A percentile compares a stretch with the other conserved stretches of the same genome.
Evolutionary conservation across 2,888 invertebrate species (phyloP).

Genomic region (Tiphia femorata): DNA sequence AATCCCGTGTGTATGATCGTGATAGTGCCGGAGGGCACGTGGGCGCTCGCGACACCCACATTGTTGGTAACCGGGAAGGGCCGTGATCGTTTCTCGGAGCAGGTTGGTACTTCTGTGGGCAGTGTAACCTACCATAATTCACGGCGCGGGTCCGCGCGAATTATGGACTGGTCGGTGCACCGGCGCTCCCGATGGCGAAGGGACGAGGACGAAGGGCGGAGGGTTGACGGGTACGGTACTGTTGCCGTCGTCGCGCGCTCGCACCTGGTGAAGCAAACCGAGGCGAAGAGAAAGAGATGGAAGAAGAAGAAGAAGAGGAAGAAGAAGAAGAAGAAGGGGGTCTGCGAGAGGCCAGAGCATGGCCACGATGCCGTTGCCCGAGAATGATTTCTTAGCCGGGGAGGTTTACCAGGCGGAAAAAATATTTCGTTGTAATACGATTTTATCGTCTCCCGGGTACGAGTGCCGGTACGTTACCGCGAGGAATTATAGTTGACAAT

Average conservation of each 20-base stretch:
- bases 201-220: too few species aligned
- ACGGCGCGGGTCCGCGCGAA: conserved; percentile 35
- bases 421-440: too few species aligned
- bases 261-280: conserved; percentile 53
- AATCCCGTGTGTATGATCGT: conserved; percentile 26
- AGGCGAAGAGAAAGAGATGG: too few species aligned
- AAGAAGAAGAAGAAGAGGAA: too few species aligned
- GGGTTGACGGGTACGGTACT: conserved; percentile 17
- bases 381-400: too few species aligned
- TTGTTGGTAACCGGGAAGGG: conserved; percentile 27
- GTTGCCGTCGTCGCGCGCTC: conserved; percentile 18
- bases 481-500: too few species aligned
- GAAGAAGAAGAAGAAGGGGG: too few species aligned
- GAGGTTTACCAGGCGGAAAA: too few species aligned
- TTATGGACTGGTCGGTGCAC: conserved; percentile 47
- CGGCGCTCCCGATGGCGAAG: too few species aligned
- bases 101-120: conserved; percentile 40
- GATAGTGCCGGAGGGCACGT: conserved; percentile 27
- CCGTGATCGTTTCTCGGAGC: conserved; percentile 42
- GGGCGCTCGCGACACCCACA: conserved; percentile 41
- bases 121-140: conserved; percentile 47
- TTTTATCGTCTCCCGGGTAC: too few species aligned
- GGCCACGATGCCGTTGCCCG: neutral
- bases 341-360: too few species aligned
- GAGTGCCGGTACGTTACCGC: too few species aligned